Base-by-base conservation (phyloP, 2,113 vertebrate species). In the Aythya baeri region DNA sequence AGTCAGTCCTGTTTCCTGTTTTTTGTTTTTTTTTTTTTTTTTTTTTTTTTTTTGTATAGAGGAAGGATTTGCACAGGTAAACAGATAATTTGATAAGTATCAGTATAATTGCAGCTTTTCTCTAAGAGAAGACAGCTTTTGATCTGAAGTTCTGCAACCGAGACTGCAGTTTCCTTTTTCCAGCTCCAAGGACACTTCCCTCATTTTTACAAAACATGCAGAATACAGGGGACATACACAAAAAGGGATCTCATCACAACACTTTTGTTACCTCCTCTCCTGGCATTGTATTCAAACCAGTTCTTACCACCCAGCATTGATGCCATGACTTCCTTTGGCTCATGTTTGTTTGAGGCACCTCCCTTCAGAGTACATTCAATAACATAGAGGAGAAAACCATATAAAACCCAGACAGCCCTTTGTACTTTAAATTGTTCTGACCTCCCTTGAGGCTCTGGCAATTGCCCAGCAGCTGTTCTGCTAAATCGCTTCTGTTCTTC, bases 371-470 rank as follows among this genome's bases (percentile, higher is more conserved):
- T 57, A 72, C 18, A 49, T 78, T 90, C n/a, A 84, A 29, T 81
- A 79, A 49, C 36, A 61, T 0, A 5, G 75, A 94, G 34, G 63
- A 86, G 21, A 80, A 94, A 70, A 81, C 7, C 4, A 2, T 18
- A 26, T 63, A 83, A 92, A 93, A 83, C 71, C 32, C 80, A 91
- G 68, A 67, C 4, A 6, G n/a, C 3, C 4, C 36, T 92, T 86
- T 84, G 46, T 84, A 41, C 52, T 90, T 86, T 92, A 61, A 72
- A 74, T 93, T 89, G 36, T 80, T 86, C 63, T 86, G 59, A 85
- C 63, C 31, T 70, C 20, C 36, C 65, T 59, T 65, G 61, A 88
- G 68, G 82, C 31, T 59, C 55, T 41, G 34, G 32, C n/a, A 94
- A 43, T 61, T 70, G 73, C 38, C 29, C 79, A 66, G 32, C 41